phyloP scores from a whole-genome alignment of 2,888 invertebrate species.

The Hedya salicella region DNA sequence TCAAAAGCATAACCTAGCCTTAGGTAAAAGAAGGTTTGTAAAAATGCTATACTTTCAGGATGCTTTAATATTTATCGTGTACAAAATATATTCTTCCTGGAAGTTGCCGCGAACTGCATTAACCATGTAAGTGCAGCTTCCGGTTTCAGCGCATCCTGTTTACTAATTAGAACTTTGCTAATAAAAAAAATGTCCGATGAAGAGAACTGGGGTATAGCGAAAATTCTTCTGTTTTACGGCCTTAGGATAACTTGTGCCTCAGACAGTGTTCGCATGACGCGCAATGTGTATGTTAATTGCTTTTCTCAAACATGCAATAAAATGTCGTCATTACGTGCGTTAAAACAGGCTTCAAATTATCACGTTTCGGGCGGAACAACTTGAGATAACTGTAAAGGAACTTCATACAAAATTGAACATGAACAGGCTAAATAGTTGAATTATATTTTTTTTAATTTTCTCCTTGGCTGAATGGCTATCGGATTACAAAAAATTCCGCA shows the following conservation, averaged over 20 bases:
- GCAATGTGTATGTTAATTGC: not conserved
- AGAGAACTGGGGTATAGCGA: slow-evolving; percentile 6
- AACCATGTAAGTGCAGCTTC: slow-evolving; percentile 22
- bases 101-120: slow-evolving; percentile 1
- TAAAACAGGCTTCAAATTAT: too few species aligned
- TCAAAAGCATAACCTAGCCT: too few species aligned
- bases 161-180: slow-evolving; percentile 34
- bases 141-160: slow-evolving; percentile 18
- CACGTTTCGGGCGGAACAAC: too few species aligned
- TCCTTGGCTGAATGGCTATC: too few species aligned
- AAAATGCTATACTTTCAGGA: not conserved
- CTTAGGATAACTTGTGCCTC: not conserved
- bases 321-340: too few species aligned
- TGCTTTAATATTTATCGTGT: not conserved
- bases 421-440: too few species aligned
- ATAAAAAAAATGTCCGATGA: slow-evolving; percentile 21
- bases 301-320: too few species aligned
- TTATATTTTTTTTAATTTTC: too few species aligned
- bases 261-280: not conserved
- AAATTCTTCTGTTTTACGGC: not conserved
- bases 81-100: not conserved
- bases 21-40: not conserved
- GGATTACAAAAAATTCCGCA: too few species aligned
- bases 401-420: too few species aligned
- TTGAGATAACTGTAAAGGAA: too few species aligned